Base-by-base conservation (phyloP, 2,888 invertebrate genomes). In the Nycteola revayana region DNA sequence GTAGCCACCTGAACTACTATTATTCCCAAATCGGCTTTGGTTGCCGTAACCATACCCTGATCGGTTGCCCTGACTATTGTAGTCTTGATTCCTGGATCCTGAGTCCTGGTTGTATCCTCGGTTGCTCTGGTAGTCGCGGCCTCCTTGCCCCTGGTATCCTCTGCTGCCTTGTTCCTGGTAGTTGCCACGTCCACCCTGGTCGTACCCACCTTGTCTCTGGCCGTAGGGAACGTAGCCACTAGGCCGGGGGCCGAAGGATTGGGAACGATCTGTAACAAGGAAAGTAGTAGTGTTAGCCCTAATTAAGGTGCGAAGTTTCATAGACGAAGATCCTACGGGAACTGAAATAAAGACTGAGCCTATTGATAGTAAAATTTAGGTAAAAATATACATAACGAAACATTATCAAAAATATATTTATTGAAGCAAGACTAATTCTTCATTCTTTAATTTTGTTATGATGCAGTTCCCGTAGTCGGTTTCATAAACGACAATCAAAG, bases 201-300 rank as follows among this genome's bases (percentile, higher is more conserved):
- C 18, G 7, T 31, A 14, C 6, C 21, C 7, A 21, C 35, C 36
- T 7, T 47, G 47, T 14, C 0, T 41, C 10, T 48, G 47, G 7
- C 21, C 21, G 17, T 37, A 49, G 0, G 77, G 67, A 7, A 75
- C 69, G 61, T 85, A 87, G 14, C 83, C 83, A 22, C 78, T 63
- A 7, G 85, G 75, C 8, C 72, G 66, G 0, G 87, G 87, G 0
- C 87, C 86, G 51, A 51, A 81, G 0, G 80, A 75, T 0, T 78
- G 73, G 7, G 83, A 78, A 0, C 81, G 83, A 60, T 70, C 88
- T 87, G 79, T 0, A 76, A 80, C 76, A 84, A 83, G 3, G 7
- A 21, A 7, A 21, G n/a, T 18, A 18, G n/a, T n/a, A n/a, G n/a
- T n/a, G n/a, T n/a, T n/a, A n/a, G n/a, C n/a, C n/a, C n/a, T n/a